Evolutionary conservation across 2,113 vertebrate genomes (phyloP).

Genomic region (Glaucomys volans): DNA sequence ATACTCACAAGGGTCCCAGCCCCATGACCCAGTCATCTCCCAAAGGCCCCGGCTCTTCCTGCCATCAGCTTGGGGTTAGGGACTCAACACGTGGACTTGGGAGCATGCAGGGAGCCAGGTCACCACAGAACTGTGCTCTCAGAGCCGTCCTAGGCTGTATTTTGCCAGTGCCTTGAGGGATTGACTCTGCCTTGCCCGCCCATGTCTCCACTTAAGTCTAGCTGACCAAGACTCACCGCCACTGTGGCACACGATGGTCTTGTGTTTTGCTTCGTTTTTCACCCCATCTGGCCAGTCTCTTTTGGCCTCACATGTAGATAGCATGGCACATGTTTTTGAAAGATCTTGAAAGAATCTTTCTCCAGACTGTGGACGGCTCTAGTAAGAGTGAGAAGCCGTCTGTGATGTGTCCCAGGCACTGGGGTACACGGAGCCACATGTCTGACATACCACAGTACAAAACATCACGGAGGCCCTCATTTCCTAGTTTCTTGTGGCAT

Average conservation of each 20-base stretch:
- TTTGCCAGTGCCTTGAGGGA: neutral
- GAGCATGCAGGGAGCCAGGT: neutral
- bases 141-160: neutral
- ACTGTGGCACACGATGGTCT: neutral
- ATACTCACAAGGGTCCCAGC: neutral
- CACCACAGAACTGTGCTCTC: neutral
- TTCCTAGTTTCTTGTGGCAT: neutral
- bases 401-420: neutral
- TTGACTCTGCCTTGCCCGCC: neutral
- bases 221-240: neutral
- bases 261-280: neutral
- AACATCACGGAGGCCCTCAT: rapidly evolving
- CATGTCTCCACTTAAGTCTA: neutral
- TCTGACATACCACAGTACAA: too few species aligned
- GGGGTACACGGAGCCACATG: rapidly evolving
- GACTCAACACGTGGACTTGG: neutral
- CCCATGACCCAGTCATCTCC: neutral
- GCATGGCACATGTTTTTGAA: neutral
- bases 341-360: neutral
- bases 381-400: neutral
- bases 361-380: neutral
- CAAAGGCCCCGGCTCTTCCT: neutral
- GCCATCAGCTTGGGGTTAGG: too few species aligned
- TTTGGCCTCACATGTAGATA: neutral
- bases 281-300: neutral